A percentile compares a stretch with the other conserved stretches of the same genome.
Conservation (phyloP, 2,113 vertebrate species). For the Mobula birostris region DNA sequence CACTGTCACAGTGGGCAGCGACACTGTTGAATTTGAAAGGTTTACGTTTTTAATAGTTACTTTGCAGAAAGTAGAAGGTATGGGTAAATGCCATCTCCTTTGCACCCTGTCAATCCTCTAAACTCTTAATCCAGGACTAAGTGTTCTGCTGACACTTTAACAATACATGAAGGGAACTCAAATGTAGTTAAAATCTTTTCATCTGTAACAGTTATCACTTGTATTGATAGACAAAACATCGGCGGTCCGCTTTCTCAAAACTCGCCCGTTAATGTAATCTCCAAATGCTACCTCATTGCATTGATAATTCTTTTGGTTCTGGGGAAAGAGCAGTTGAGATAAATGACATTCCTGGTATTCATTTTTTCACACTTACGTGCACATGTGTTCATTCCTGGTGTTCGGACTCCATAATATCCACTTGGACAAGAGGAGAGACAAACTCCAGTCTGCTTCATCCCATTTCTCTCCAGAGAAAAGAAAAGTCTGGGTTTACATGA, state of each 20-base stretch:
- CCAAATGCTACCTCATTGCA: not conserved
- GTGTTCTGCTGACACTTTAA: not conserved
- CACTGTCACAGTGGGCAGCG: not conserved
- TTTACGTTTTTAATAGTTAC: not conserved
- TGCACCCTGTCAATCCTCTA: not conserved
- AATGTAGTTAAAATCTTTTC: not conserved
- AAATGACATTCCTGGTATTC: constrained; percentile 1
- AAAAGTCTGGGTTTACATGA: constrained; percentile 94
- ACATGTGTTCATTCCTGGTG: constrained; percentile 92
- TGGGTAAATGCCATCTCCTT: not conserved
- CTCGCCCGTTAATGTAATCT: not conserved
- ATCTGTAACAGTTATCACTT: not conserved
- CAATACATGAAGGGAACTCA: not conserved
- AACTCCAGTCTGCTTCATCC: constrained; percentile 94
- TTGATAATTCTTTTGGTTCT: not conserved
- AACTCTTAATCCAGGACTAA: not conserved
- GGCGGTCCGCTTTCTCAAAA: not conserved
- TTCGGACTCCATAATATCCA: constrained; percentile 88
- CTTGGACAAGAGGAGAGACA: constrained; percentile 91
- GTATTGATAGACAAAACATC: too few relatives aligned
- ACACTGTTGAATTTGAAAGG: not conserved
- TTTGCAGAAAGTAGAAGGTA: not conserved
- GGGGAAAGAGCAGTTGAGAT: not conserved
- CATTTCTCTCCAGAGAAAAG: constrained; percentile 92
- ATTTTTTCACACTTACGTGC: constrained; percentile 72